These are phyloP conservation scores for Lomographa bimaculata DNA, from an alignment of 2,888 invertebrate genomes.

Conservation along the genomic window DNA sequence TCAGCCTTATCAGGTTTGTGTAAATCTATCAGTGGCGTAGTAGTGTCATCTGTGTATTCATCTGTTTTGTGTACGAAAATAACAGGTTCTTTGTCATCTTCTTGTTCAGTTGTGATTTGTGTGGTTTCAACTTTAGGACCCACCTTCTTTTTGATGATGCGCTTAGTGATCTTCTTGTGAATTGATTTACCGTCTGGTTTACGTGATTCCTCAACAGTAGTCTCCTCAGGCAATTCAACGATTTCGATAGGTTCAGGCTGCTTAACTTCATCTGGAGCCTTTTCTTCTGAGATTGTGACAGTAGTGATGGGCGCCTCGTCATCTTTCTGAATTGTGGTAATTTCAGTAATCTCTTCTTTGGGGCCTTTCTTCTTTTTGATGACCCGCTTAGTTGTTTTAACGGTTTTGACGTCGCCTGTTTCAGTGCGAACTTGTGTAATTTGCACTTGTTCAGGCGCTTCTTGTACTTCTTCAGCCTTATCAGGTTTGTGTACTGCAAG, in stretches of 20 bases:
- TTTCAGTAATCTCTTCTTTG: slow-evolving; percentile 37
- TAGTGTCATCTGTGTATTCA: slow-evolving; percentile 32
- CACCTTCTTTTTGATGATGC: slow-evolving; percentile 63
- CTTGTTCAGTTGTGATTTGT: slow-evolving; percentile 51
- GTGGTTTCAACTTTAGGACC: slow-evolving; percentile 49
- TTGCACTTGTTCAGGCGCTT: slow-evolving; percentile 46
- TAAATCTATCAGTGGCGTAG: slow-evolving; percentile 33
- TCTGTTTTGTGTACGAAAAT: slow-evolving; percentile 45
- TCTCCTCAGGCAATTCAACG: slow-evolving; percentile 38
- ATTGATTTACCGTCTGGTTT: slow-evolving; percentile 34
- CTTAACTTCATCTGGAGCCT: neutral
- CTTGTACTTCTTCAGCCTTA: slow-evolving; percentile 47
- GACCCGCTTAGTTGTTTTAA: slow-evolving; percentile 38
- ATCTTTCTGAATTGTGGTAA: slow-evolving; percentile 38
- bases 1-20: no score
- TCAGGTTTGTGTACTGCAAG: slow-evolving; percentile 28
- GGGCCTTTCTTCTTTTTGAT: slow-evolving; percentile 44
- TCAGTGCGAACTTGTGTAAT: slow-evolving; percentile 57
- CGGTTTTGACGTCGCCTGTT: slow-evolving; percentile 51
- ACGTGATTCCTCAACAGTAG: slow-evolving; percentile 27
- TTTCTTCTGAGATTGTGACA: slow-evolving; percentile 31
- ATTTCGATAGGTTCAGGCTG: slow-evolving; percentile 27
- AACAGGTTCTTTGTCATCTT: slow-evolving; percentile 39
- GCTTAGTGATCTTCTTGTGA: slow-evolving; percentile 36
- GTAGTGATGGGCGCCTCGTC: slow-evolving; percentile 40